These are phyloP conservation scores for Dolichallabes microphthalmus DNA, from an alignment of 2,113 vertebrate species.

Conservation along the genomic window DNA sequence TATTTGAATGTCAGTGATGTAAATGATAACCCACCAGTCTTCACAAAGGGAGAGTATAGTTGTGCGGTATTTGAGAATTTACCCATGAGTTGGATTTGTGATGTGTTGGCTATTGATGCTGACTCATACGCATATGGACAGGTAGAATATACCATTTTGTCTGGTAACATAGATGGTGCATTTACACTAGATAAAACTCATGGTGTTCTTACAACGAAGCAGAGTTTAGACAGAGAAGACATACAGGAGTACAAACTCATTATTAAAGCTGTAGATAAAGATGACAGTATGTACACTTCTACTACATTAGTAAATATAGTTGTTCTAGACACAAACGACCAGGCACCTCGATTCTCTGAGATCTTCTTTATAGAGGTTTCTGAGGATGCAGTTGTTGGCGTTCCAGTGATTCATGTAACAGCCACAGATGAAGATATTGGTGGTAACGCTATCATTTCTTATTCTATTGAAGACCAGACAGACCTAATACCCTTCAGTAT, in stretches of 20 bases:
- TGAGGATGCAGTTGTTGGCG: slow-evolving; percentile 67
- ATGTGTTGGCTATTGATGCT: slow-evolving; percentile 67
- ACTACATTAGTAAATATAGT: slow-evolving; percentile 59
- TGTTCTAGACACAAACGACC: slow-evolving; percentile 75
- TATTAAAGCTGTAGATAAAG: slow-evolving; percentile 66
- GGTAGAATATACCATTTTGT: slow-evolving; percentile 67
- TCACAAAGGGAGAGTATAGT: slow-evolving; percentile 66
- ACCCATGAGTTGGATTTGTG: slow-evolving; percentile 61
- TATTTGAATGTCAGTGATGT: slow-evolving; percentile 66
- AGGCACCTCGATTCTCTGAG: slow-evolving; percentile 69
- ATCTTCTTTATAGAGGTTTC: slow-evolving; percentile 64
- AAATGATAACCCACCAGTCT: slow-evolving; percentile 72
- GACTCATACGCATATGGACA: slow-evolving; percentile 64
- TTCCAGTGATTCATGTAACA: slow-evolving; percentile 62
- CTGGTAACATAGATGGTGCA: slow-evolving; percentile 56
- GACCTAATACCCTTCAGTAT: slow-evolving; percentile 64
- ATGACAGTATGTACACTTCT: slow-evolving; percentile 57
- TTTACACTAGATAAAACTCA: slow-evolving; percentile 67
- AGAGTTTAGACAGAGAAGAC: slow-evolving; percentile 70
- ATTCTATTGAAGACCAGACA: slow-evolving; percentile 59
- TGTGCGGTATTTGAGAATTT: slow-evolving; percentile 72
- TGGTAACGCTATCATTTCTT: slow-evolving; percentile 64
- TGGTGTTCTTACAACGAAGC: slow-evolving; percentile 65
- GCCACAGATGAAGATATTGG: slow-evolving; percentile 68
- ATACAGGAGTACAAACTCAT: slow-evolving; percentile 63